phyloP scores from a whole-genome alignment of 1,140 invertebrate genomes.

The Temnothorax curvispinosus region DNA sequence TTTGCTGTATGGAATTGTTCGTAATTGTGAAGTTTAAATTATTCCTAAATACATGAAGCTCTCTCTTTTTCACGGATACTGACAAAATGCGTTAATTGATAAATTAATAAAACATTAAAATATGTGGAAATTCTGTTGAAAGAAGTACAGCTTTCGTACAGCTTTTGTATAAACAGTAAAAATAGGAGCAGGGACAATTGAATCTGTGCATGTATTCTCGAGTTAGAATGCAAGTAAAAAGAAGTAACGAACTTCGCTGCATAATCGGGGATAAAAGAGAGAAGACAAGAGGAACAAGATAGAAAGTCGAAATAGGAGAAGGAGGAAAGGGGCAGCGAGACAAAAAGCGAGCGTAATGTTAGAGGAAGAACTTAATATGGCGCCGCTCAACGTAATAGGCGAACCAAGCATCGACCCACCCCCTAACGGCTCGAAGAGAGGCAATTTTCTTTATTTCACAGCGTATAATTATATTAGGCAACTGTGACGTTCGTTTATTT shows the following conservation, averaged over 20 bases:
- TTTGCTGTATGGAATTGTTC: slow-evolving; percentile 6
- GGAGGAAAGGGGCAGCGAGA: neutral
- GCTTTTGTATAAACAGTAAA: neutral
- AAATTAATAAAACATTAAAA: slow-evolving; percentile 13
- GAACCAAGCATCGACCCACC: neutral
- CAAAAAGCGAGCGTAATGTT: slow-evolving; percentile 14
- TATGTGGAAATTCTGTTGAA: neutral
- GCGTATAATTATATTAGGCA: slow-evolving; percentile 49
- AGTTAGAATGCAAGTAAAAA: slow-evolving; percentile 26
- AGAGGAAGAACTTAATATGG: slow-evolving; percentile 52
- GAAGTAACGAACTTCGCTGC: slow-evolving; percentile 15
- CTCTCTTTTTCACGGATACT: neutral
- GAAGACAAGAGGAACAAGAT: slow-evolving; percentile 23
- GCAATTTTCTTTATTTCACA: slow-evolving; percentile 61
- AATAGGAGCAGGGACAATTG: slow-evolving; percentile 17
- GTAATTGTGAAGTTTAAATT: slow-evolving; percentile 7
- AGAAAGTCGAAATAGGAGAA: neutral
- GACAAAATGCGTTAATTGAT: neutral
- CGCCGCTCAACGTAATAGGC: slow-evolving; percentile 25
- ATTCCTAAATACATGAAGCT: neutral
- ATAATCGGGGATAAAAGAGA: slow-evolving; percentile 17
- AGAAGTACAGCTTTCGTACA: neutral
- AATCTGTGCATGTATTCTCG: neutral
- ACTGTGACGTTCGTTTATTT: slow-evolving; percentile 40
- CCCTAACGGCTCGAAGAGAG: slow-evolving; percentile 25